phyloP scores from a whole-genome alignment of 2,797 vertebrate genomes.

The Phataginus tetradactyla region DNA sequence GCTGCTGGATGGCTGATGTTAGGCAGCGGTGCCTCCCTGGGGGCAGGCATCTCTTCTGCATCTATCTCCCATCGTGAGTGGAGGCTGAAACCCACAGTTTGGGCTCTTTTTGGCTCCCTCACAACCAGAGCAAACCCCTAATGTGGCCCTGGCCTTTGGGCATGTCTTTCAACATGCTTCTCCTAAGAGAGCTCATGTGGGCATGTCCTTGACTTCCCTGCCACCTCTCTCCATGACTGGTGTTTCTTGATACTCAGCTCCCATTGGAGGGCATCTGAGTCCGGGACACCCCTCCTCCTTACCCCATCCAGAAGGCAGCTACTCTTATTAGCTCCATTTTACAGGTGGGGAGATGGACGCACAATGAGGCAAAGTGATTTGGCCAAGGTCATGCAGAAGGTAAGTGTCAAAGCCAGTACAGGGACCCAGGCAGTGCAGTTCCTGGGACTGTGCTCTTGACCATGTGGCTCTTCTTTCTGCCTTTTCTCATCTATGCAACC shows the following conservation, averaged over 20 bases:
- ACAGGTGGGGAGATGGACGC: not conserved
- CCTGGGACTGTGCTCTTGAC: not conserved
- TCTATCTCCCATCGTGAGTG: not conserved
- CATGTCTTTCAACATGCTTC: not conserved
- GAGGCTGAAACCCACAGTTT: not conserved
- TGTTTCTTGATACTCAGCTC: not conserved
- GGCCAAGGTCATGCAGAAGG: not conserved
- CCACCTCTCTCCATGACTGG: not conserved
- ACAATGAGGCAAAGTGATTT: not conserved
- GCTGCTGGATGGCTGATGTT: not conserved
- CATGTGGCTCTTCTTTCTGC: not conserved
- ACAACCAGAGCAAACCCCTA: not conserved
- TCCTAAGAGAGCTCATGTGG: fast-evolving
- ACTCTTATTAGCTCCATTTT: not conserved
- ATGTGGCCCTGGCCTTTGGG: not conserved
- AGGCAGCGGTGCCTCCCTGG: not conserved
- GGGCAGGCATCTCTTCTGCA: not conserved
- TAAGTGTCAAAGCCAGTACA: not conserved
- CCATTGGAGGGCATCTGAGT: not conserved
- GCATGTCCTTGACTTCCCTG: not conserved
- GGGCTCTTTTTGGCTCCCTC: not conserved
- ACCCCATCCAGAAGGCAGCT: not conserved
- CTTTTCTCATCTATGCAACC: not conserved
- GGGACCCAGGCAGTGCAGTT: not conserved
- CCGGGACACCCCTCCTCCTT: not conserved